Evolutionary conservation across 1,140 invertebrate genomes (phyloP).

Genomic region (Hyles vespertilio): DNA sequence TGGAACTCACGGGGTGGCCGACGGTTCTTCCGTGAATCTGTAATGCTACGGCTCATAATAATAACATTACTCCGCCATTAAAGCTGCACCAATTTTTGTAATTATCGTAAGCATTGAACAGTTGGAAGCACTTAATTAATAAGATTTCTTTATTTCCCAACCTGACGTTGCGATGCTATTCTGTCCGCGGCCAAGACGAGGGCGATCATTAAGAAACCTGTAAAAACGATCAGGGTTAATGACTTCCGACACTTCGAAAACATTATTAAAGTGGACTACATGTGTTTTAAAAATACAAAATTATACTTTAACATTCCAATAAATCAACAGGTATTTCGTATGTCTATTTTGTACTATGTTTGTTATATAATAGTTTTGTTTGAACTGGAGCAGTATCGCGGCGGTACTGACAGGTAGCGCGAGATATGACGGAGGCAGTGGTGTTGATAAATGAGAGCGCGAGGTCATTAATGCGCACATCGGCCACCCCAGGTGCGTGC

Average conservation of each 20-base stretch:
- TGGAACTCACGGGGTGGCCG: slow-evolving; percentile 55
- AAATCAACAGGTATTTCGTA: too few relatives aligned
- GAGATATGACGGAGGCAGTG: slow-evolving; percentile 1
- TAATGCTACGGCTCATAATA: slow-evolving; percentile 56
- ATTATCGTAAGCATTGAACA: slow-evolving; percentile 49
- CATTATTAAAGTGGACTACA: slow-evolving; percentile 7
- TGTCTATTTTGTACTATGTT: too few relatives aligned
- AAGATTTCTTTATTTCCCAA: slow-evolving; percentile 43
- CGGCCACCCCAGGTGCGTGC: slow-evolving; percentile 30
- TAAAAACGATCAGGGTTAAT: slow-evolving; percentile 45
- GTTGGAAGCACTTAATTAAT: slow-evolving; percentile 48
- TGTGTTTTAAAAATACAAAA: too few relatives aligned
- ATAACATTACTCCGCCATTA: slow-evolving; percentile 51
- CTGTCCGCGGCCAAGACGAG: slow-evolving; percentile 17
- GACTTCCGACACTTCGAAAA: slow-evolving; percentile 33
- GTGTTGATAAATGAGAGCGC: slow-evolving; percentile 7
- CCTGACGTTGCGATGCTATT: slow-evolving; percentile 31
- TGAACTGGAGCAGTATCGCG: too few relatives aligned
- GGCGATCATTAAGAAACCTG: slow-evolving; percentile 24
- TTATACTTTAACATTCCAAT: too few relatives aligned
- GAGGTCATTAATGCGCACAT: neutral
- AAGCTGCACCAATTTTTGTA: slow-evolving; percentile 54
- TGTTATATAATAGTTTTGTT: too few relatives aligned
- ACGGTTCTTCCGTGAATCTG: slow-evolving; percentile 62
- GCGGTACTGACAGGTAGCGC: neutral